phyloP scores from a whole-genome alignment of 1,140 invertebrate species.

The Hydropsyche tenuis region DNA sequence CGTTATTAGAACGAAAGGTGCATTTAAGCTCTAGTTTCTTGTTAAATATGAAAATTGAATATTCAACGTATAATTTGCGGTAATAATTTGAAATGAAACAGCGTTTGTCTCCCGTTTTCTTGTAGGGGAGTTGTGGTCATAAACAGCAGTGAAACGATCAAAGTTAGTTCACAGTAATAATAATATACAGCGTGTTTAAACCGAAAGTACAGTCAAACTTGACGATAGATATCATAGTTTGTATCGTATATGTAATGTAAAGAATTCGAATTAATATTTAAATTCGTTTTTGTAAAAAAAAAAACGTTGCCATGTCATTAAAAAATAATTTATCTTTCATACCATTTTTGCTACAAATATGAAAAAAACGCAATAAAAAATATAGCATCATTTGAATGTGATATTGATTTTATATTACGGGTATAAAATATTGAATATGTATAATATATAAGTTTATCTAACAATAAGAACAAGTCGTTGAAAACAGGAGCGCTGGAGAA shows the following conservation, averaged over 20 bases:
- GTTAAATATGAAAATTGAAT: not conserved
- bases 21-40: not conserved
- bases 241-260: not conserved
- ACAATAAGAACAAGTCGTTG: not conserved
- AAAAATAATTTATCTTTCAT: too few relatives aligned
- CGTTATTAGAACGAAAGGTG: too few relatives aligned
- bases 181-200: slow-evolving; percentile 4
- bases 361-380: too few relatives aligned
- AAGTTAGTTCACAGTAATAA: slow-evolving; percentile 12
- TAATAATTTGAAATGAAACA: slow-evolving; percentile 3
- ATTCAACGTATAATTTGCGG: slow-evolving; percentile 4
- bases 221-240: too few relatives aligned
- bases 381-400: too few relatives aligned
- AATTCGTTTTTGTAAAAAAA: not conserved
- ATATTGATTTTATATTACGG: not conserved
- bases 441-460: too few relatives aligned
- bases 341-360: too few relatives aligned
- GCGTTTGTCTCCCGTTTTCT: slow-evolving; percentile 15
- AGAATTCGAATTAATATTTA: not conserved
- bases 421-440: slow-evolving; percentile 1
- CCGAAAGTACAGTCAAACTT: slow-evolving; percentile 1
- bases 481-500: not conserved
- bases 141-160: slow-evolving; percentile 17
- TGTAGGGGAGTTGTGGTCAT: slow-evolving; percentile 5
- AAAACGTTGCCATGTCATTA: too few relatives aligned